These are phyloP conservation scores for Ahaetulla prasina DNA, from an alignment of 2,113 vertebrate species.

Conservation along the genomic window DNA sequence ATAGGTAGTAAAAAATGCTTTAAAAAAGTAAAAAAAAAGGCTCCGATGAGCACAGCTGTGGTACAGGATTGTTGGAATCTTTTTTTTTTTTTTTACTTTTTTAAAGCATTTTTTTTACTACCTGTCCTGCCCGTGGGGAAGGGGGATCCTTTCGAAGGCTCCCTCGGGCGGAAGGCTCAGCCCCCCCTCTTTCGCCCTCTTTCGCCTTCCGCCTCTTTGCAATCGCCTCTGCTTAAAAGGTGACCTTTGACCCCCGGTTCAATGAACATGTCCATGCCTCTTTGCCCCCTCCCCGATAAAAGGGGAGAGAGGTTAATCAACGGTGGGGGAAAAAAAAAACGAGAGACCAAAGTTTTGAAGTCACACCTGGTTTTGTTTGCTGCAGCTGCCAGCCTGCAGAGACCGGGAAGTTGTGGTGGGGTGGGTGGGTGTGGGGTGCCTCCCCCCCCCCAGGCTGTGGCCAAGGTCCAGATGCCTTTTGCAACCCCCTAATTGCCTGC, in stretches of 20 bases:
- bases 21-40: too few species aligned
- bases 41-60: too few species aligned
- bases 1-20: too few species aligned
- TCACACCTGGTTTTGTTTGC: slow-evolving; percentile 61
- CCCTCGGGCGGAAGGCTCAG: too few species aligned
- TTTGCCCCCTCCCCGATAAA: slow-evolving; percentile 28
- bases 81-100: too few species aligned
- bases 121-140: too few species aligned
- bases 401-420: slow-evolving; percentile 52
- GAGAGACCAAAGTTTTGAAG: background rate
- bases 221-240: too few species aligned
- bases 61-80: too few species aligned
- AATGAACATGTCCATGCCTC: slow-evolving; percentile 47
- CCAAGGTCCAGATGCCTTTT: slow-evolving; percentile 1
- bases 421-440: slow-evolving; percentile 25
- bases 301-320: slow-evolving; percentile 60
- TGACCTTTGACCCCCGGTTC: slow-evolving; percentile 33
- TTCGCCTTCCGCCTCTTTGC: too few species aligned
- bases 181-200: too few species aligned
- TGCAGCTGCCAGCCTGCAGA: slow-evolving; percentile 29
- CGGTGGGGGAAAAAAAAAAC: slow-evolving; percentile 37
- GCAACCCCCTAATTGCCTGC: background rate
- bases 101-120: too few species aligned
- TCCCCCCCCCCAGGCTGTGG: background rate
- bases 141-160: too few species aligned